Evolutionary conservation across 2,888 invertebrate species (phyloP), one percentile per base, ranked within the genome.

Genomic region (Brachynemurus nebulosus): DNA sequence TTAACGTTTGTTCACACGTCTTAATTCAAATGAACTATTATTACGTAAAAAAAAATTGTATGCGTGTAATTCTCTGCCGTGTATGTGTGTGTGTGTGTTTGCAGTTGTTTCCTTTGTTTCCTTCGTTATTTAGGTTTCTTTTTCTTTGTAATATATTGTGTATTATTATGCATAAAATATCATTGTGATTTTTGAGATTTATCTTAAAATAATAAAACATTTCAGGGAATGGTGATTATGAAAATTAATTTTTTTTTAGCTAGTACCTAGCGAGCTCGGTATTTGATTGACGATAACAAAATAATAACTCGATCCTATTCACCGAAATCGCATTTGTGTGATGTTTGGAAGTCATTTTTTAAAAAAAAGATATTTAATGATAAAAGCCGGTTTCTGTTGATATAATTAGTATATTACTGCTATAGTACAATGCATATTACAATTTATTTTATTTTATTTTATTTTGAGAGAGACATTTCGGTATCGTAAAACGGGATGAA

Each of bases 111-210:
- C n/a, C 18, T 36, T 36, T 16, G 19, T 36, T 36, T 18, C 35
- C 17, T n/a, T 18, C 17, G n/a, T 30, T 30, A 7, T 30, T 30
- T 27, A 4, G 27, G 12, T 27, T 27, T 4, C 12, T 27, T 27
- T 27, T 27, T 30, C 14, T n/a, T 30, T 11, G n/a, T 30, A 30
- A 27, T 27, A 12, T 30, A 12, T 30, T n/a, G n/a, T n/a, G n/a
- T n/a, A n/a, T n/a, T 36, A 35, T 7, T 35, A 16, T 44, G 44
- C 45, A 44, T 48, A 46, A n/a, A n/a, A n/a, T n/a, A 46, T 45
- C 35, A 46, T 38, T 48, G 48, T 48, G 48, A 48, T 48, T 48
- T n/a, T 43, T 45, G 43, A 47, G 41, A 41, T 47, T 45, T 45
- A 47, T 38, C 41, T 47, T 40, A 45, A 45, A 46, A 48, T 41